phyloP scores from a whole-genome alignment of 2,113 vertebrate species.

The Sarotherodon lohbergeri region DNA sequence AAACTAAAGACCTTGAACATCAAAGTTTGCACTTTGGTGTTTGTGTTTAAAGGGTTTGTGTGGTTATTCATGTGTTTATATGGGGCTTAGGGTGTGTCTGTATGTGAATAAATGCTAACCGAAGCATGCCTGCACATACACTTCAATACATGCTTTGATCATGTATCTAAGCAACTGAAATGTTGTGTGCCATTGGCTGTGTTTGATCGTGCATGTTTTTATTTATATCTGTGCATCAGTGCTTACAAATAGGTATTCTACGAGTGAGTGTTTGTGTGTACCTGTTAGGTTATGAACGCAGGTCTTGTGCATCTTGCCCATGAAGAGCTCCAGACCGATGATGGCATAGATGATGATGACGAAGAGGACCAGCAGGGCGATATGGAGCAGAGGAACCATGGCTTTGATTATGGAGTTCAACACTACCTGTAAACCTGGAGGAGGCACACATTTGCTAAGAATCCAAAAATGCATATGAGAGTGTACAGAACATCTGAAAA shows the following conservation, averaged over 20 bases:
- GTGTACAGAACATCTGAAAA: not conserved
- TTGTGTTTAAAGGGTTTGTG: not conserved
- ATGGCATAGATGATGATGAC: conserved; percentile 99
- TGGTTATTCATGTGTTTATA: not conserved
- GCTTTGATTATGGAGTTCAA: conserved; percentile 99
- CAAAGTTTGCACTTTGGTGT: not conserved
- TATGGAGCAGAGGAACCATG: conserved; percentile 98
- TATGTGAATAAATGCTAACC: not conserved
- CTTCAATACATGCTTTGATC: not conserved
- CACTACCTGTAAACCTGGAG: conserved; percentile 96
- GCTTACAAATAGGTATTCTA: not conserved
- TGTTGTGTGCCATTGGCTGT: not conserved
- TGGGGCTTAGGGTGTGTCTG: not conserved
- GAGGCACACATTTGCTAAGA: not conserved
- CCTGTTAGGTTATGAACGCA: conserved; percentile 79
- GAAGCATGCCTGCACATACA: not conserved
- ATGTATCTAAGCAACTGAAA: not conserved
- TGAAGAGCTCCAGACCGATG: conserved; percentile 97
- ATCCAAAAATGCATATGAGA: not conserved
- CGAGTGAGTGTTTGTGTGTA: conserved; percentile 19
- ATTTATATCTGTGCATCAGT: not conserved
- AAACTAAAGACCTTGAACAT: not conserved
- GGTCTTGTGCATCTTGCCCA: conserved; percentile 99
- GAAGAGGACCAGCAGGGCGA: conserved; percentile 95
- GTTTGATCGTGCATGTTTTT: not conserved